phyloP scores from a whole-genome alignment of 1,140 invertebrate genomes.

The Lerema accius region DNA sequence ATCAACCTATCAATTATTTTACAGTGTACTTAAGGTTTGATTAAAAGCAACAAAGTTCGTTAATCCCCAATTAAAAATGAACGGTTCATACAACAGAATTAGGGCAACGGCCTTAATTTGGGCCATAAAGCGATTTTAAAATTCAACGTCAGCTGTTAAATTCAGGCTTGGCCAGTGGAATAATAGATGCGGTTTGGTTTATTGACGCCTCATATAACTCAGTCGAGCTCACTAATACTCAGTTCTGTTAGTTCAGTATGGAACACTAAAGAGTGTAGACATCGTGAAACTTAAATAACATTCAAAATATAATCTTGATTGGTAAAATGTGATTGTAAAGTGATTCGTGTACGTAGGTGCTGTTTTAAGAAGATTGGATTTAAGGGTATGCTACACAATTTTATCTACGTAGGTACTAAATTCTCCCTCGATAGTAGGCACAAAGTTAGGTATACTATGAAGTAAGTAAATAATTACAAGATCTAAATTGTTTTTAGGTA shows the following conservation, averaged over 20 bases:
- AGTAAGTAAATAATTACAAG: too few species aligned
- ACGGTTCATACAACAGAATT: slow-evolving; percentile 48
- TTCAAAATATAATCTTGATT: slow-evolving; percentile 9
- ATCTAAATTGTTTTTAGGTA: too few species aligned
- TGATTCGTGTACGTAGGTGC: too few species aligned
- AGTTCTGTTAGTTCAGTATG: slow-evolving; percentile 73
- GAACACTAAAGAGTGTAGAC: slow-evolving; percentile 71
- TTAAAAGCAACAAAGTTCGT: slow-evolving; percentile 16
- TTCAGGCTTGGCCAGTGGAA: slow-evolving; percentile 54
- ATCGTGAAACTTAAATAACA: slow-evolving; percentile 32
- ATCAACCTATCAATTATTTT: neutral
- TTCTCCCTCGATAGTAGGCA: too few species aligned
- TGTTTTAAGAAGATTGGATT: too few species aligned
- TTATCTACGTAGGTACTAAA: too few species aligned
- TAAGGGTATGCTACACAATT: too few species aligned
- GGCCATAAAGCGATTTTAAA: slow-evolving; percentile 76
- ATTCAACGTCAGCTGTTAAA: slow-evolving; percentile 73
- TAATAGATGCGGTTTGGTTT: slow-evolving; percentile 81
- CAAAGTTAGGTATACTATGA: too few species aligned
- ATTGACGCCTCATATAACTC: slow-evolving; percentile 79
- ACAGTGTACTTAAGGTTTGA: neutral
- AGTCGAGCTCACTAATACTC: slow-evolving; percentile 48
- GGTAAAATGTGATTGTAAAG: slow-evolving; percentile 15
- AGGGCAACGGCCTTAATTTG: slow-evolving; percentile 64
- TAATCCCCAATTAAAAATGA: slow-evolving; percentile 42